Evolutionary conservation across 2,113 vertebrate genomes (phyloP), one percentile per base, ranked within the genome.

Genomic region (Proterorhinus semilunaris): DNA sequence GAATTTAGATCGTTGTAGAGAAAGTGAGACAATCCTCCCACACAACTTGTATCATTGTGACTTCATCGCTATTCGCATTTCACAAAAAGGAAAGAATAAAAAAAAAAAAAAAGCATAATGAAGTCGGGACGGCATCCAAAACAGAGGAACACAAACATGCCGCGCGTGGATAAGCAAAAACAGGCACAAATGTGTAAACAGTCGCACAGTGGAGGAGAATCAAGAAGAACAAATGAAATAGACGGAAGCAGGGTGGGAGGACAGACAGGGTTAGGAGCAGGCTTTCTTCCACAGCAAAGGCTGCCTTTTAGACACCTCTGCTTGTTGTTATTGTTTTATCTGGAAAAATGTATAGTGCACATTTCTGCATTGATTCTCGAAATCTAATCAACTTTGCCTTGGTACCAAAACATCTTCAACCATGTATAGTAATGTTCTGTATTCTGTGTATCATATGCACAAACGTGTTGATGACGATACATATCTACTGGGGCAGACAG

Each of bases 271-370:
- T 68, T 53, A 49, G 17, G 75, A 74, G 58, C 50, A 58, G 66
- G 55, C 11, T 36, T 36, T 36, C 27, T 36, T 36, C 27, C 4
- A 36, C 27, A 36, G 27, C 4, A 36, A 36, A 36, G 57, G 62
- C 72, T 62, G 61, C 68, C 52, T 77, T 76, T 73, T 78, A 68
- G 62, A 68, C 79, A 69, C 65, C 73, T 62, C 71, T 65, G 13
- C 50, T 59, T 59, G 6, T 27, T 54, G 27, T 47, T 10, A 6
- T 47, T 47, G 7, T 4, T 47, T 47, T 47, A 47, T 36, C 46
- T 47, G 46, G 27, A 36, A 36, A 36, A 1, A 36, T 3, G 2
- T 36, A 36, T 36, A 4, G 27, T 36, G 27, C 2, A 36, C 3
- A 36, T 36, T 3, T 36, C 4, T 36, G 27, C 27, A 36, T 36